Base-by-base conservation (phyloP, 92 coral and sea anemone species). In the Epizoanthus scotinus region DNA sequence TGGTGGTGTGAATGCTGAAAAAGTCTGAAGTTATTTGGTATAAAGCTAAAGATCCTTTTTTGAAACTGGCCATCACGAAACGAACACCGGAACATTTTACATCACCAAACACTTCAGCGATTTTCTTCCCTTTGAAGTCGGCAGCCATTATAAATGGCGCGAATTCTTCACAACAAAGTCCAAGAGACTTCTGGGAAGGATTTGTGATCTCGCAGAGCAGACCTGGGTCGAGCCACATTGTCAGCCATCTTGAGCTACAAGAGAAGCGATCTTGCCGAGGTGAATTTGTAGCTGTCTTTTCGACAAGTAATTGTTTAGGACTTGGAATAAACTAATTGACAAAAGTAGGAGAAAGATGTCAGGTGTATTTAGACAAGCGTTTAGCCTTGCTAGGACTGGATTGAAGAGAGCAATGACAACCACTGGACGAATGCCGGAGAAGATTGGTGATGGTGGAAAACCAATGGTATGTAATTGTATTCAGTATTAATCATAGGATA, bases 401-500 rank as follows among this genome's bases (percentile, higher is more conserved):
- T 58, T 75, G 81, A 59, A 36, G 36, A 75, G 81, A 42, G 13
- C 69, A 75, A 75, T 75, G 81, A 75, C 81, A 59, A 75, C 81
- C 0, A 75, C 81, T 20, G 81, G 81, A 50, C 34, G 81, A 36
- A 75, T 75, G 81, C 81, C 81, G 29, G 81, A 75, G 44, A 75
- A 75, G 27, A 58, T 75, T 75, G 81, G 81, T 20, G 60, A 66
- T 9, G 69, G 81, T 19, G 81, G 81, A 75, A 75, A 75, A 34
- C 67, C 60, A 57, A 34, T 75, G 81, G 81, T 75, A 44, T 27
- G 73, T 68, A 0, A 9, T 44, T 13, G 8, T 10, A 44, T 44
- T 44, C 52, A 47, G 52, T 47, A 47, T 47, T 47, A 47, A 47
- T 9, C 17, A 6, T 47, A 47, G 12, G 12, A 34, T 6, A 47